phyloP scores from a whole-genome alignment of 2,113 vertebrate species.

The Paratilapia polleni region DNA sequence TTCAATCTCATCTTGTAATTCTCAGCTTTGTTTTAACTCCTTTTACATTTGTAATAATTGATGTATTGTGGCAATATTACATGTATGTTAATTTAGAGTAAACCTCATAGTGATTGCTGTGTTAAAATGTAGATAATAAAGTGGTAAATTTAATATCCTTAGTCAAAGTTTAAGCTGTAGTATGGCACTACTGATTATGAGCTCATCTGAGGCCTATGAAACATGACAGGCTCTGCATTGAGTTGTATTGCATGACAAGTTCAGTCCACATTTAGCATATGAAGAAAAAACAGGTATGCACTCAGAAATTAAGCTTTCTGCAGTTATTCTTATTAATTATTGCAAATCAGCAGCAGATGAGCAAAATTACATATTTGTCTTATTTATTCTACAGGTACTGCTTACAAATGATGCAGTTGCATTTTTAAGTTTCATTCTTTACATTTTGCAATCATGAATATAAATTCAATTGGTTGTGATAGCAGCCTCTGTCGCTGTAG shows the following conservation, averaged over 20 bases:
- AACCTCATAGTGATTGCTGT: neutral
- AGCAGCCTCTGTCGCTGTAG: neutral
- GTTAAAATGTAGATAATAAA: constrained; percentile 11
- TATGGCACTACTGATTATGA: neutral
- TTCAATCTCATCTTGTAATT: neutral
- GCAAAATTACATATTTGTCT: neutral
- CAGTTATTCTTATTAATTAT: neutral
- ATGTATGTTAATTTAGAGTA: neutral
- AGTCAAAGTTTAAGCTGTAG: neutral
- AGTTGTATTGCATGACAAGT: neutral
- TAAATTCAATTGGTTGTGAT: rapidly evolving
- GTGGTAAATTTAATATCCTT: neutral
- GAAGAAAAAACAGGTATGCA: neutral
- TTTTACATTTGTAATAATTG: neutral
- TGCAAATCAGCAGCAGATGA: neutral
- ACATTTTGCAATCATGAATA: neutral
- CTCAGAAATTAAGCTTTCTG: neutral
- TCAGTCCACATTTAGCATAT: neutral
- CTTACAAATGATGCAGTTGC: neutral
- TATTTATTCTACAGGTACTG: neutral
- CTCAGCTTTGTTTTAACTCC: neutral
- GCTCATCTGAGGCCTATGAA: constrained; percentile 7
- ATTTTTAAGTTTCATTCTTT: neutral
- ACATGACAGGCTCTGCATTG: neutral
- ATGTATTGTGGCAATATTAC: neutral